These are phyloP conservation scores for sheep (Ovis aries) DNA, from an alignment of 2,113 vertebrate genomes.

Conservation along the genomic window DNA sequence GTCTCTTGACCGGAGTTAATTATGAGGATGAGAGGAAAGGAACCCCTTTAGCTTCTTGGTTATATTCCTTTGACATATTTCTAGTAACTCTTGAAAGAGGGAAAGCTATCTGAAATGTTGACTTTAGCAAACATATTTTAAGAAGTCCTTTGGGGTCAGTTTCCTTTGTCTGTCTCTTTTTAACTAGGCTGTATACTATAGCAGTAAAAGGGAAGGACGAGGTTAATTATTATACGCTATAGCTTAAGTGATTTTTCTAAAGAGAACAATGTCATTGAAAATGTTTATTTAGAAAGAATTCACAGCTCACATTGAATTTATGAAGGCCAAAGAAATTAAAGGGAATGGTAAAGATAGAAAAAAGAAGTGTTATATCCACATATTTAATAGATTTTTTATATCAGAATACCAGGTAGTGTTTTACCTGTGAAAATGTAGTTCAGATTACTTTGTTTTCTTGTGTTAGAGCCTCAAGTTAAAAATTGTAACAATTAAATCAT, in stretches of 20 bases:
- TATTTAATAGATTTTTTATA: slow-evolving; percentile 22
- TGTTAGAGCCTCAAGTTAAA: neutral
- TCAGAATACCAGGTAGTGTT: neutral
- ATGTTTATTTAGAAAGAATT: slow-evolving; percentile 42
- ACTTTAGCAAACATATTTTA: neutral
- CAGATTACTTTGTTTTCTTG: slow-evolving; percentile 36
- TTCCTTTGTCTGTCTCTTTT: neutral
- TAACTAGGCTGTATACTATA: slow-evolving; percentile 31
- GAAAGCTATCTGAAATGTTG: slow-evolving; percentile 22
- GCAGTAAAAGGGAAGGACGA: slow-evolving; percentile 42
- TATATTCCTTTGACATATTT: neutral
- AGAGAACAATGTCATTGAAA: slow-evolving; percentile 53
- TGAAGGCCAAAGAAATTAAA: slow-evolving; percentile 53
- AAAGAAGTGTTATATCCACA: neutral
- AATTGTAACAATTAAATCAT: neutral
- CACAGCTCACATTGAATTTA: slow-evolving; percentile 13
- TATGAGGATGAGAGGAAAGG: neutral
- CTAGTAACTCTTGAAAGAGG: slow-evolving; percentile 17
- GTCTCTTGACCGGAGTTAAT: neutral
- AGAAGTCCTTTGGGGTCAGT: neutral
- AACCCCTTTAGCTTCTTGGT: neutral
- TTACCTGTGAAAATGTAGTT: slow-evolving; percentile 5
- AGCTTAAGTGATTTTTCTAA: slow-evolving; percentile 43
- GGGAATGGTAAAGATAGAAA: neutral
- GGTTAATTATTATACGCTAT: neutral